A percentile compares a stretch with the other conserved stretches of the same genome.
These are phyloP conservation scores for Limnephilus lunatus DNA, from an alignment of 2,888 invertebrate species.

Conservation along the genomic window DNA sequence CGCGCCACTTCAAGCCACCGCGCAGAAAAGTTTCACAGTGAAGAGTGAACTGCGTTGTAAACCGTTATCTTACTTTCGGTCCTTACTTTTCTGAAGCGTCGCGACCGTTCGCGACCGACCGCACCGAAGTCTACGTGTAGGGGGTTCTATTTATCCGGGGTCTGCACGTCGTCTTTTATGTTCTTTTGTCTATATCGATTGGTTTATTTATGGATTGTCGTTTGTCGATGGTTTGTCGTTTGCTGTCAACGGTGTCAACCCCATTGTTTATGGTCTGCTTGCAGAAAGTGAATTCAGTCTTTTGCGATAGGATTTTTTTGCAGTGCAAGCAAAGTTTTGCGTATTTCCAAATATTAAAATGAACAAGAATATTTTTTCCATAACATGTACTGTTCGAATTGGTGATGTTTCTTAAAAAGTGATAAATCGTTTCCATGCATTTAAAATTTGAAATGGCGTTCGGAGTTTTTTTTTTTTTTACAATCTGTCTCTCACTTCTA, in stretches of 20 bases:
- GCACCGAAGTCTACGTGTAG: too few species aligned
- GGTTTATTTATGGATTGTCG: too few species aligned
- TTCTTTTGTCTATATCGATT: background rate
- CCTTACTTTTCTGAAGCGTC: too few species aligned
- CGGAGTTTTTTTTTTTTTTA: background rate
- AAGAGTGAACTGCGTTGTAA: too few species aligned
- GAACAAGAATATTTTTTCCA: background rate
- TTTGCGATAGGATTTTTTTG: background rate
- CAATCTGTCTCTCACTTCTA: background rate
- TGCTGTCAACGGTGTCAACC: background rate
- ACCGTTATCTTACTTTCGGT: too few species aligned
- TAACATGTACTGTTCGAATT: background rate
- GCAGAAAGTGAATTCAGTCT: background rate
- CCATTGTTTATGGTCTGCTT: background rate
- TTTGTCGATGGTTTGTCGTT: background rate
- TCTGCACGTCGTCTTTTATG: too few species aligned
- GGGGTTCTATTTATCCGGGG: too few species aligned
- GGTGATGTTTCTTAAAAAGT: background rate
- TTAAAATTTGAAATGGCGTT: background rate
- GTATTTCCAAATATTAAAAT: background rate
- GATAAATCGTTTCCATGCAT: background rate
- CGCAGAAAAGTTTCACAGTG: too few species aligned
- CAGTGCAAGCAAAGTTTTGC: background rate
- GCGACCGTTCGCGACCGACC: too few species aligned
- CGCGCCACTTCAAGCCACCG: too few species aligned